Conservation (phyloP, 1,140 invertebrate genomes). For the Nasonia vitripennis region DNA sequence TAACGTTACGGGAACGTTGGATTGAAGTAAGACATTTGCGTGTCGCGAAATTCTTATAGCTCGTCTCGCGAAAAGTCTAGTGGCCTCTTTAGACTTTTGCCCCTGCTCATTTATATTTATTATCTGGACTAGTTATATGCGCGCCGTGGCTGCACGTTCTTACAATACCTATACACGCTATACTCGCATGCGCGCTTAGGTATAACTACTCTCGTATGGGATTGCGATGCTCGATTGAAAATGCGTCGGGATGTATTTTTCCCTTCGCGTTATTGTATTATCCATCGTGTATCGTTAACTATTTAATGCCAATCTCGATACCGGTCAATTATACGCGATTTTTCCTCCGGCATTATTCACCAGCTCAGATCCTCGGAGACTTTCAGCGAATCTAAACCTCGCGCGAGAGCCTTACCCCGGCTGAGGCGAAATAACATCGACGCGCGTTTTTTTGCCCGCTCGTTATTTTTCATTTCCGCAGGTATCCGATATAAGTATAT, state of each 20-base stretch:
- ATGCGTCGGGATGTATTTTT: background rate
- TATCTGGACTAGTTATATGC: background rate
- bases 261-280: background rate
- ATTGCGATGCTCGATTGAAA: background rate
- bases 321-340: too few species aligned
- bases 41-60: background rate
- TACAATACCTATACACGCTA: background rate
- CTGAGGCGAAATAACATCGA: constrained; percentile 4
- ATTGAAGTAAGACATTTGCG: constrained; percentile 34
- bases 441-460: background rate
- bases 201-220: background rate
- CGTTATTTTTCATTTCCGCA: constrained; percentile 18
- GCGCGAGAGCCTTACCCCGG: too few species aligned
- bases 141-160: background rate
- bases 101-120: constrained; percentile 7
- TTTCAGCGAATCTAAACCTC: too few species aligned
- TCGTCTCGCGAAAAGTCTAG: background rate
- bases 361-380: background rate
- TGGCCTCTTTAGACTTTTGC: constrained; percentile 11
- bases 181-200: background rate
- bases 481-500: too few species aligned
- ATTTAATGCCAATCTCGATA: too few species aligned
- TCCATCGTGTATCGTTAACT: background rate
- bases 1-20: background rate
- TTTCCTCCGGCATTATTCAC: too few species aligned